phyloP scores from a whole-genome alignment of 2,888 invertebrate species.

The Venustoraphidia nigricollis region DNA sequence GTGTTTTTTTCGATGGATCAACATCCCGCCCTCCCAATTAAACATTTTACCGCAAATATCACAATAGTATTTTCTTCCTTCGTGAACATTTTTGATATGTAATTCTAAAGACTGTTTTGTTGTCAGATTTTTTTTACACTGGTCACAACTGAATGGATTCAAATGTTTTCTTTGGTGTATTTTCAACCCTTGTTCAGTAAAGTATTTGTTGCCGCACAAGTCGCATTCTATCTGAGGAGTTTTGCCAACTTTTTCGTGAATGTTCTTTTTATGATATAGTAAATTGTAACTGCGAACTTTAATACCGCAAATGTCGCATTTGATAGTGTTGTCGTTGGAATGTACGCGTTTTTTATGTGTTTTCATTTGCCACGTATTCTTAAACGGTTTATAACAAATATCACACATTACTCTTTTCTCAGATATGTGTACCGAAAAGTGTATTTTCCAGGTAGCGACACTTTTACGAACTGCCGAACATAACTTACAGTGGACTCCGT shows the following conservation, averaged over 20 bases:
- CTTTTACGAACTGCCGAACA: too few relatives aligned
- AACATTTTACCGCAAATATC: neutral
- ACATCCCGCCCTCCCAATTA: neutral
- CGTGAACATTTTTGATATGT: neutral
- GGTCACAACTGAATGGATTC: neutral
- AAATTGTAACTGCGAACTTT: neutral
- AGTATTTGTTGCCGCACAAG: neutral
- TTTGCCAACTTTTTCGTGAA: too few relatives aligned
- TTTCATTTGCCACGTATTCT: too few relatives aligned
- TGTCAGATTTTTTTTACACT: neutral
- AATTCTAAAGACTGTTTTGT: neutral
- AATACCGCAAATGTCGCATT: neutral
- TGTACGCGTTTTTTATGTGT: too few relatives aligned
- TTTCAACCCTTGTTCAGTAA: neutral
- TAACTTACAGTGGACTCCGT: too few relatives aligned
- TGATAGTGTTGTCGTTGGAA: neutral
- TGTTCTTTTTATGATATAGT: too few relatives aligned
- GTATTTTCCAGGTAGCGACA: too few relatives aligned
- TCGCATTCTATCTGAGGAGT: neutral
- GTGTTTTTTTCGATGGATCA: constrained; percentile 1
- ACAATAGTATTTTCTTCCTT: neutral
- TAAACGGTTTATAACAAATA: too few relatives aligned
- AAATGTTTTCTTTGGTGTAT: neutral
- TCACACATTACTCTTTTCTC: too few relatives aligned
- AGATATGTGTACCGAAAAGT: too few relatives aligned